Conservation (phyloP, 2,113 vertebrate genomes). For the Symphodus melops region DNA sequence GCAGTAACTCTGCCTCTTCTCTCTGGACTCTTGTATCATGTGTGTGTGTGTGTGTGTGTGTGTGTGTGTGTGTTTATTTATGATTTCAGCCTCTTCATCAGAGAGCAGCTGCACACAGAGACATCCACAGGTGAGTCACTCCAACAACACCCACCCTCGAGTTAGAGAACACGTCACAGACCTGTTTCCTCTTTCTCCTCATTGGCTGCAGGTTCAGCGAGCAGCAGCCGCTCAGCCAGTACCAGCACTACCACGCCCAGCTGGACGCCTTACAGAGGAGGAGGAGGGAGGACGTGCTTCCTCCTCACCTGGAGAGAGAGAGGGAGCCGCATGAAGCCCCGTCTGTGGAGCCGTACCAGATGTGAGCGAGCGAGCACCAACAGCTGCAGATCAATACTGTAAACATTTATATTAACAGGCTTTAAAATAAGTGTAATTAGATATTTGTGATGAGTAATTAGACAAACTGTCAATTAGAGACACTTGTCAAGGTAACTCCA, state of each 20-base stretch:
- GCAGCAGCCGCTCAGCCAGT: constrained; percentile 73
- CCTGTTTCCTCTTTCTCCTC: too few species aligned
- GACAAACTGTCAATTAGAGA: too few species aligned
- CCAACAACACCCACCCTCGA: too few species aligned
- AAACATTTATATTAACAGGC: background rate
- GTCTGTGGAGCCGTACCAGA: constrained; percentile 63
- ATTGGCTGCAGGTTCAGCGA: constrained; percentile 41
- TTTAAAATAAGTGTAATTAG: too few species aligned
- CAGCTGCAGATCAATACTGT: too few species aligned
- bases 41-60: too few species aligned
- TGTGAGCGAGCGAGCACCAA: constrained; percentile 59
- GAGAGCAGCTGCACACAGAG: constrained; percentile 58
- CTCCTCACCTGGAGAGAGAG: constrained; percentile 44
- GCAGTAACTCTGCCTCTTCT: too few species aligned
- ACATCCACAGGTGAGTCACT: constrained; percentile 32
- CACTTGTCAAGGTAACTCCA: too few species aligned
- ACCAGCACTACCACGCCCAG: constrained; percentile 82
- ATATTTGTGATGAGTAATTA: too few species aligned
- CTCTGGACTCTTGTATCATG: too few species aligned
- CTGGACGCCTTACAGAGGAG: constrained; percentile 81
- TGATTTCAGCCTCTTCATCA: constrained; percentile 46
- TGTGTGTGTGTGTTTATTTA: background rate
- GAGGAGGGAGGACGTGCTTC: constrained; percentile 37
- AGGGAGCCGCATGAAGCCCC: constrained; percentile 57
- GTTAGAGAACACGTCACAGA: too few species aligned